Evolutionary conservation across 2,888 invertebrate species (phyloP).

Genomic region (Entomobrya proxima): DNA sequence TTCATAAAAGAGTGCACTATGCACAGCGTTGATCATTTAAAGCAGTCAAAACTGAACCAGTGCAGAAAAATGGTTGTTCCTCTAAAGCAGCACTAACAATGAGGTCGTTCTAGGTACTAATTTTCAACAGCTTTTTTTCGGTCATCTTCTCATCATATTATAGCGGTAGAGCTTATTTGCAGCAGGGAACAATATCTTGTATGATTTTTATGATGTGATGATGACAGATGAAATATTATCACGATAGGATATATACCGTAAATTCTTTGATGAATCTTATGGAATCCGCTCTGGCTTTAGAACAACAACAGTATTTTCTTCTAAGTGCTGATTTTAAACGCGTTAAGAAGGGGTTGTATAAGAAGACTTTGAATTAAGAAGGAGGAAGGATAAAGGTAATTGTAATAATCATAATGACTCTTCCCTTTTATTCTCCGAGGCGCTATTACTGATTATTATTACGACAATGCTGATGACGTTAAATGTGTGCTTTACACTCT

Average conservation of each 20-base stretch:
- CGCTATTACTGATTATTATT: conserved; percentile 30
- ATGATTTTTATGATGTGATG: background rate
- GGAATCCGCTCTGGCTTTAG: too few relatives aligned
- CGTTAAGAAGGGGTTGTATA: background rate
- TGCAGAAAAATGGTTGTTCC: background rate
- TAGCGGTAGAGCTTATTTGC: too few relatives aligned
- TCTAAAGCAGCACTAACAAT: background rate
- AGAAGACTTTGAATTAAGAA: background rate
- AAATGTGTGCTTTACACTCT: background rate
- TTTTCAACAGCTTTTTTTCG: background rate
- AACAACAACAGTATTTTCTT: background rate
- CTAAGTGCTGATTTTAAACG: background rate
- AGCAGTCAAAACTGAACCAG: too few relatives aligned
- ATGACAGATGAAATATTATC: conserved; percentile 8
- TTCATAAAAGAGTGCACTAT: background rate
- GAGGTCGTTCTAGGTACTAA: conserved; percentile 37
- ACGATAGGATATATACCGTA: background rate
- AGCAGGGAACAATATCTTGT: background rate
- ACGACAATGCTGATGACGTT: background rate
- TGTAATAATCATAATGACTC: conserved; percentile 29
- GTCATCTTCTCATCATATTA: too few relatives aligned
- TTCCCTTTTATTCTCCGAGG: conserved; percentile 5
- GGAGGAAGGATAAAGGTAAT: conserved; percentile 48
- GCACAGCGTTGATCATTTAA: background rate
- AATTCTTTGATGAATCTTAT: too few relatives aligned